Base-by-base conservation (phyloP, 2,113 vertebrate species). In the Motacilla tschutschensis region DNA sequence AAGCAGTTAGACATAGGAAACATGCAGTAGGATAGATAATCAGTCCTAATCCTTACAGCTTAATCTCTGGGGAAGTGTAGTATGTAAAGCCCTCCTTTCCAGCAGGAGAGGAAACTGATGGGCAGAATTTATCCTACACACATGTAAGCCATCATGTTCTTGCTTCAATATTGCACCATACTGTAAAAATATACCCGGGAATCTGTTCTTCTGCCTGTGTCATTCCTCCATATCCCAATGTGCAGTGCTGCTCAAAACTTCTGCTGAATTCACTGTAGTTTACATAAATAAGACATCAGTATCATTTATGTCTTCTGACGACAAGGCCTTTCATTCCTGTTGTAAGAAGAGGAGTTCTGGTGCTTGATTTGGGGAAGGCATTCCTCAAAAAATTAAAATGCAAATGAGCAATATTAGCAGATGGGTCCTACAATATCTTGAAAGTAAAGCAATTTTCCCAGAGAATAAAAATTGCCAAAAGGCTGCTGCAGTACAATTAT, bases 331-430 rank as follows among this genome's bases (percentile, higher is more conserved):
- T 41, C 21, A 12, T 58, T 77, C 14, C 44, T 58, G 9, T 38
- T 77, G 18, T 5, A 55, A 69, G 40, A 57, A 41, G 33, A 85
- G 25, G 40, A 85, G 51, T 53, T 80, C 35, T 79, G 43, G 12
- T 64, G 67, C 64, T 69, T 72, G 50, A 5, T 58, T 67, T 70
- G 33, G 36, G 36, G 48, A 76, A 91, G 65, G 43, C 51, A 50
- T 85, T 62, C 40, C 69, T 83, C 47, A 46, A 79, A 65, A 85
- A 83, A 72, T 79, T 79, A 82, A 89, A 62, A 88, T 83, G 73
- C 35, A 85, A 53, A 77, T 77, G n/a, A 85, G 33, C 57, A 78
- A 16, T 77, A 83, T 73, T 62, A 85, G 58, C 65, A 83, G 51
- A 73, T 80, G 47, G 21, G 10, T 83, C 72, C 47, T 83, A 58